Percentiles rank a stretch among this genome's conserved stretches.
These are phyloP conservation scores for Scleropages formosus DNA, from an alignment of 2,797 vertebrate genomes.

Conservation along the genomic window DNA sequence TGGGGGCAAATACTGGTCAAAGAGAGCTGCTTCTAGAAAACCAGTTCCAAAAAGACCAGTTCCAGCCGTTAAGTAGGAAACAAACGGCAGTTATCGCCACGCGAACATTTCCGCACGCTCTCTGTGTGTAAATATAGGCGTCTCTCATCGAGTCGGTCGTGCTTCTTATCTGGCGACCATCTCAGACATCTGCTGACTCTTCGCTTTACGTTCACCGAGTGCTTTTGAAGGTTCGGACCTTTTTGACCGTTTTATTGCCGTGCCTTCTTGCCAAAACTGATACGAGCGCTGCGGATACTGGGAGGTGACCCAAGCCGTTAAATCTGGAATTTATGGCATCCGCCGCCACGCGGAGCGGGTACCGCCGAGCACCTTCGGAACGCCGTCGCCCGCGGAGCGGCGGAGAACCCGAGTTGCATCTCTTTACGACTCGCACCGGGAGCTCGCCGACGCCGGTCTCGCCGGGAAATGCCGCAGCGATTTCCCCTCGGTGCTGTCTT, in stretches of 20 bases:
- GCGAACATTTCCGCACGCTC: constrained; percentile 49
- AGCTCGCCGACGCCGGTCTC: neutral
- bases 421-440: constrained; percentile 16
- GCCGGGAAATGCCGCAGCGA: neutral
- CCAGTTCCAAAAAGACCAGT: constrained; percentile 55
- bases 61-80: constrained; percentile 66
- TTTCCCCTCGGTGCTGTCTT: neutral
- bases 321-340: neutral
- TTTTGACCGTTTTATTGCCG: constrained; percentile 11
- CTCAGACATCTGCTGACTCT: neutral
- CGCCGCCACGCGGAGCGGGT: neutral
- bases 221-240: neutral
- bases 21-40: too few species aligned
- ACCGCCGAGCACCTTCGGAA: neutral
- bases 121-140: constrained; percentile 53
- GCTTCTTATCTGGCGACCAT: neutral
- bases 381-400: constrained; percentile 14
- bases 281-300: neutral
- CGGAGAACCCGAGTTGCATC: constrained; percentile 3
- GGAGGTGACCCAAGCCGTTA: neutral
- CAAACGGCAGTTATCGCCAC: constrained; percentile 66
- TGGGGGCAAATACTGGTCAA: too few species aligned
- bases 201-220: constrained; percentile 4
- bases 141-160: constrained; percentile 36
- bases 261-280: neutral